phyloP scores from a whole-genome alignment of 2,113 vertebrate genomes.

The Chlamydotis undulata region DNA sequence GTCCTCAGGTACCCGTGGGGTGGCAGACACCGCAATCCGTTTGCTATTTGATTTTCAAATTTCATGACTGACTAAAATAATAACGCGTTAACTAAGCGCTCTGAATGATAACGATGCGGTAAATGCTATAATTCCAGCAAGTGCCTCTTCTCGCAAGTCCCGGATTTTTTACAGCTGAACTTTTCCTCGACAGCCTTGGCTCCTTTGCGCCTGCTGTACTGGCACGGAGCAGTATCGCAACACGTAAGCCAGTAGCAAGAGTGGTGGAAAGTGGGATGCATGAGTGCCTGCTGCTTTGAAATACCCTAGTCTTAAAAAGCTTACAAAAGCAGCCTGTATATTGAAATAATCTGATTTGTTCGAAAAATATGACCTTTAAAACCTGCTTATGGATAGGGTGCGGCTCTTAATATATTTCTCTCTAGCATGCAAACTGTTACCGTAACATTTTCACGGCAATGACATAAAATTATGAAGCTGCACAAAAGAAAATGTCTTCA shows the following conservation, averaged over 20 bases:
- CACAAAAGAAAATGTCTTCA: background rate
- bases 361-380: slow-evolving; percentile 1
- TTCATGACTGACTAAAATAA: background rate
- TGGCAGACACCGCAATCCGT: background rate
- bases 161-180: background rate
- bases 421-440: background rate
- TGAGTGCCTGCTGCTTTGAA: background rate
- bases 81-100: background rate
- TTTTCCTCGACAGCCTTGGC: background rate
- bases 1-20: slow-evolving; percentile 5
- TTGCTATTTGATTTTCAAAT: slow-evolving; percentile 6
- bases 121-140: background rate
- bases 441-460: background rate
- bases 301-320: background rate
- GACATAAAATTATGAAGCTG: background rate
- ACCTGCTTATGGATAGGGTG: background rate
- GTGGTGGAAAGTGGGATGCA: background rate
- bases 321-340: background rate
- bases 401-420: background rate
- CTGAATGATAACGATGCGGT: background rate
- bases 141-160: background rate
- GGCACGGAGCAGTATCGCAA: background rate
- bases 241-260: background rate
- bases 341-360: background rate
- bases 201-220: background rate